Base-by-base conservation (phyloP, 35 echinoderm and acorn worm genomes). In the Apostichopus parvimensis region DNA sequence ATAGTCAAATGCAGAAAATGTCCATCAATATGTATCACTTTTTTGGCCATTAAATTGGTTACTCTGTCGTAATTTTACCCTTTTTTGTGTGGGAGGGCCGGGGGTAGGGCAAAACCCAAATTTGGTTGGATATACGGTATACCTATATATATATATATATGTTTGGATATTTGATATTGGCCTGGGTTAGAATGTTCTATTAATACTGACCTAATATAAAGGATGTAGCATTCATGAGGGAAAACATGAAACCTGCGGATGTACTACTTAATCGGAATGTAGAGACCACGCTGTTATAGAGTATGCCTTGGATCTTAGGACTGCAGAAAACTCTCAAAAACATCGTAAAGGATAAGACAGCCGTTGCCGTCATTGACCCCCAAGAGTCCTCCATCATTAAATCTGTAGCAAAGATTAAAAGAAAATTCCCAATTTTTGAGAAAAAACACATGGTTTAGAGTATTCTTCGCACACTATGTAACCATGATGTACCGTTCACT, bases 281-380 rank as follows among this genome's bases (percentile, higher is more conserved):
- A 17, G 20, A 4, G 7, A 88, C 68, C 8, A 88, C 86, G 60
- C 62, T 66, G n/a, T 88, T 88, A 72, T 88, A 88, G 61, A 45
- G 45, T 15, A 88, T 54, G 1, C 86, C 86, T 45, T 88, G 86
- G 14, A 88, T n/a, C 28, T 88, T 88, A 13, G 86, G 86, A 72
- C 86, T 88, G 26, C 62, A 88, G 1, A 88, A 45, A 54, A 88
- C 86, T 72, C 86, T 68, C 6, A 25, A 18, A 6, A 72, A 45
- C 10, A 8, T 9, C 6, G 5, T 8, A 5, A 88, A 72, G 22
- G 26, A 71, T 21, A 73, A 5, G 1, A 66, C 18, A 5, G 6
- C n/a, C 9, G 62, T 28, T 55, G 86, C 9, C 15, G 12, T 14
- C 10, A 52, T 5, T 14, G 25, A 9, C 28, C 22, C 14, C 12